Evolutionary conservation across 1,140 invertebrate species (phyloP), one percentile per base, ranked within the genome.

Genomic region (Eubasilissa regina): DNA sequence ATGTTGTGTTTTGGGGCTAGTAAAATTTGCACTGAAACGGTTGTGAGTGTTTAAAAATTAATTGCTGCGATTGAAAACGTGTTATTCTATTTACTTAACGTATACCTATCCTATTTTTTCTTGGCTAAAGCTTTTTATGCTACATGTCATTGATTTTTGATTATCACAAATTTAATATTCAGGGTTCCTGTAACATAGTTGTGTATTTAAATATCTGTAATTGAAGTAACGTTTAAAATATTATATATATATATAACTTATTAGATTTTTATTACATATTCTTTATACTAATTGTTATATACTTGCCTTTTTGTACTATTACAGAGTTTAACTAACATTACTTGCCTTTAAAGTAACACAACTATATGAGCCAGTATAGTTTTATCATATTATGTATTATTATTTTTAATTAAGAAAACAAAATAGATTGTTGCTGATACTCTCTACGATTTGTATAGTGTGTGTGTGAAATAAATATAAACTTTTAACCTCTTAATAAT

Each of bases 241-340:
- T 58, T 58, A n/a, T 55, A n/a, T 55, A 15, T 55, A 17, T 55
- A 17, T 55, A 55, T 58, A 58, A 58, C 21, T 21, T 58, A 21
- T 19, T 1, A 58, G 9, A 17, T 58, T 15, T 21, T 21, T 58
- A 19, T 58, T 58, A 21, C 0, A 58, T n/a, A 58, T 15, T 17
- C n/a, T 7, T 56, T 17, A 4, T 56, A 56, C 19, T 15, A 11
- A 55, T 13, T 15, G 7, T 15, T n/a, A n/a, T 0, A 21, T 58
- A 3, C 7, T 58, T 35, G 25, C 25, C 25, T 35, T 35, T 35
- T 35, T 35, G 25, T 35, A 35, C 25, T 35, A 35, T 58, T 7
- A 58, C 17, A 58, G 4, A 58, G 55, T 58, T 58, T 58, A 58
- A 19, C 55, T 19, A 10, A 56, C 53, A 9, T 17, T 56, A 56